Evolutionary conservation across 2,888 invertebrate genomes (phyloP).

Genomic region (Latrodectus hesperus): DNA sequence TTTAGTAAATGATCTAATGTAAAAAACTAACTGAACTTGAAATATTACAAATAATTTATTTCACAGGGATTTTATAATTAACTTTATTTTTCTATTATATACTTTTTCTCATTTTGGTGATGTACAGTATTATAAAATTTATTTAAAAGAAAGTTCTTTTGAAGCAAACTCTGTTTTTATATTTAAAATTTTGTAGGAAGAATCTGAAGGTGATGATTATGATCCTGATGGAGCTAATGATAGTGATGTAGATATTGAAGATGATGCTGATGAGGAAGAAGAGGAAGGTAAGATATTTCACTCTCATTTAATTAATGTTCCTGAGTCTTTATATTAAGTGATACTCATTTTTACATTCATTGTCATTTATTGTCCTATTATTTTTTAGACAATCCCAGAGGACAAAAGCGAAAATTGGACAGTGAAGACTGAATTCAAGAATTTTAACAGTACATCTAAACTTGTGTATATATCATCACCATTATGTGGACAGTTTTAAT

Average conservation of each 20-base stretch:
- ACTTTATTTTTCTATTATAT: neutral
- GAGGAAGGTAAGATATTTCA: slow-evolving; percentile 30
- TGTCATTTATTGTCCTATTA: neutral
- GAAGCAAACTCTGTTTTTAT: neutral
- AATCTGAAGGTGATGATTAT: slow-evolving; percentile 71
- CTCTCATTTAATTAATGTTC: neutral
- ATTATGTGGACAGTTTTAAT: slow-evolving; percentile 48
- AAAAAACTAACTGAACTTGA: too few relatives aligned
- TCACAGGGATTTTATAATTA: neutral
- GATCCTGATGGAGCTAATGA: slow-evolving; percentile 68
- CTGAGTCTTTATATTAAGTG: neutral
- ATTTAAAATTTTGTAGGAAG: slow-evolving; percentile 62
- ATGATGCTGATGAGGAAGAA: slow-evolving; percentile 68
- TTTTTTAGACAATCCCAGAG: slow-evolving; percentile 36
- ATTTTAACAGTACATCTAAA: slow-evolving; percentile 7
- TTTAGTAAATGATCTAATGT: too few relatives aligned
- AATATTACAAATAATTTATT: neutral
- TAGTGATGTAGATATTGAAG: slow-evolving; percentile 70
- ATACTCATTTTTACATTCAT: neutral
- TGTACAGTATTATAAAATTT: too few relatives aligned
- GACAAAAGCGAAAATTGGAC: slow-evolving; percentile 65
- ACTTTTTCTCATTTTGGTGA: too few relatives aligned
- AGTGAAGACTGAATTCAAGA: slow-evolving; percentile 56
- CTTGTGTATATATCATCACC: slow-evolving; percentile 55
- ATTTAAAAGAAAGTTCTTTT: neutral